phyloP scores from a whole-genome alignment of 2,888 invertebrate genomes.

The Caenorhabditis becei region DNA sequence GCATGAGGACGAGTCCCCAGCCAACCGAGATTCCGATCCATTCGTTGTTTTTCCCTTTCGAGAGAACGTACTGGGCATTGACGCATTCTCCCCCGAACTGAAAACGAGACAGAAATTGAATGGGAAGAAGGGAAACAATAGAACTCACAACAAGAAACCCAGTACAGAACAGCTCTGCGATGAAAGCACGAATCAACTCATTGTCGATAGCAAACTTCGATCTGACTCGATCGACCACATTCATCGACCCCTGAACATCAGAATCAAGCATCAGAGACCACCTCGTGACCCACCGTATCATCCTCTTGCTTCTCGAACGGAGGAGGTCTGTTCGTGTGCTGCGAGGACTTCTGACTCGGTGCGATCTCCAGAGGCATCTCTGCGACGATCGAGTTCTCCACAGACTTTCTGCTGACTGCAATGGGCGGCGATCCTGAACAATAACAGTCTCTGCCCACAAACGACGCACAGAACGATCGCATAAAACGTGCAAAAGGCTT shows the following conservation, averaged over 20 bases:
- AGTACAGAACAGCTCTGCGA: slow-evolving; percentile 75
- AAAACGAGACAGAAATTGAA: slow-evolving; percentile 33
- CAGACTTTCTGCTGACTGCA: slow-evolving; percentile 46
- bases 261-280: neutral
- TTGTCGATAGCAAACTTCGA: slow-evolving; percentile 66
- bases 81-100: slow-evolving; percentile 76
- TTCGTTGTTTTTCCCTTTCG: slow-evolving; percentile 71
- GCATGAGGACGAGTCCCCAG: slow-evolving; percentile 77
- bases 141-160: slow-evolving; percentile 69
- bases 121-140: neutral
- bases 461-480: slow-evolving; percentile 11
- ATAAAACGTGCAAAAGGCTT: slow-evolving; percentile 41
- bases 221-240: slow-evolving; percentile 69
- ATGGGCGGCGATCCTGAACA: slow-evolving; percentile 63
- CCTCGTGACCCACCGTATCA: slow-evolving; percentile 15
- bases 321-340: slow-evolving; percentile 60
- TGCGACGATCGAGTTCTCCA: slow-evolving; percentile 47
- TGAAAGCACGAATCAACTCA: slow-evolving; percentile 67
- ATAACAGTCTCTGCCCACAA: slow-evolving; percentile 1
- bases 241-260: slow-evolving; percentile 49
- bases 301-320: slow-evolving; percentile 50
- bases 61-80: slow-evolving; percentile 75
- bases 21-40: slow-evolving; percentile 76
- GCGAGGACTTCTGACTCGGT: slow-evolving; percentile 62
- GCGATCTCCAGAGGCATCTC: slow-evolving; percentile 58